Evolutionary conservation across 2,888 invertebrate species (phyloP).

Genomic region (Chloromyia formosa): DNA sequence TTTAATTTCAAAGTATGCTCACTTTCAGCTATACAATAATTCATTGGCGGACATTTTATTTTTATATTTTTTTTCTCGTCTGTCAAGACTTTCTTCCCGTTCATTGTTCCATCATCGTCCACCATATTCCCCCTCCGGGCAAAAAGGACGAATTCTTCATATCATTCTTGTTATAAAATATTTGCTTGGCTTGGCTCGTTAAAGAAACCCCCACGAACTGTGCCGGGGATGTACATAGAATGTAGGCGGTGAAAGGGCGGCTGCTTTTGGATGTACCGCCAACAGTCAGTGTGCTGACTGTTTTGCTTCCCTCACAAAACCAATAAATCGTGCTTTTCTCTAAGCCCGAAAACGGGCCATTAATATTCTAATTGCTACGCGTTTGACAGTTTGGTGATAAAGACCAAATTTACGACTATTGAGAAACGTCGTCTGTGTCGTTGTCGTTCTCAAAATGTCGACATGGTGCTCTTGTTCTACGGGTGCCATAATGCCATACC

Average conservation of each 20-base stretch:
- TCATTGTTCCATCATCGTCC: constrained; percentile 27
- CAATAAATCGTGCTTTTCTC: constrained; percentile 53
- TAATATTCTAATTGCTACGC: constrained; percentile 55
- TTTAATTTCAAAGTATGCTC: no score
- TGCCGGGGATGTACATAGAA: no score
- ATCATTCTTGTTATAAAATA: constrained; percentile 6
- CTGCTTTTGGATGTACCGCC: constrained; percentile 9
- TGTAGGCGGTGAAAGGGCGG: constrained; percentile 8
- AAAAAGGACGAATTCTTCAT: constrained; percentile 31
- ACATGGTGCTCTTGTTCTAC: constrained; percentile 49
- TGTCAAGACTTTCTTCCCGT: no score
- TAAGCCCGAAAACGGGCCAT: constrained; percentile 53
- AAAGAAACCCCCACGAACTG: background rate
- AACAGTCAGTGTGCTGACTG: constrained; percentile 29
- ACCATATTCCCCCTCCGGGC: no score
- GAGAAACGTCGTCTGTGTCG: constrained; percentile 47
- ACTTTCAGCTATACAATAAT: no score
- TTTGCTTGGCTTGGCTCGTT: constrained; percentile 30
- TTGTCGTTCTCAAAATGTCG: constrained; percentile 44
- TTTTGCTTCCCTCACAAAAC: constrained; percentile 52
- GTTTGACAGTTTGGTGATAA: constrained; percentile 55
- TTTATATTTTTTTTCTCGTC: no score
- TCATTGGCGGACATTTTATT: no score
- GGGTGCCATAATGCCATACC: constrained; percentile 30
- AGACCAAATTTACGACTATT: constrained; percentile 54